These are phyloP conservation scores for Accipiter cooperii DNA, from an alignment of 2,113 vertebrate species.

Conservation along the genomic window DNA sequence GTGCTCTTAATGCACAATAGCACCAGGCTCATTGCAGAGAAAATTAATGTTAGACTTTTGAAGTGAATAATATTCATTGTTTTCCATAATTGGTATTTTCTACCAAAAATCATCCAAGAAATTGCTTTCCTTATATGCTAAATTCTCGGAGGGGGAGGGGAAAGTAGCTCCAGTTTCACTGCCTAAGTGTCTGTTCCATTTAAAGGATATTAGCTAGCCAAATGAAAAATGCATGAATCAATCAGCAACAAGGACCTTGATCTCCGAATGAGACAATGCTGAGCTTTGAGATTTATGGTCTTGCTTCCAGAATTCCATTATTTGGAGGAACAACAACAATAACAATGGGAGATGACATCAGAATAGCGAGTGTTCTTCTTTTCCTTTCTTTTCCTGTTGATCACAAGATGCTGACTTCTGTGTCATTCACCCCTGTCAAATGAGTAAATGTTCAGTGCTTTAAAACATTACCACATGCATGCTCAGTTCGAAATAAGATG, in stretches of 20 bases:
- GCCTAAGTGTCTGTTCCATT: slow-evolving; percentile 56
- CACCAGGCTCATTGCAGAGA: neutral
- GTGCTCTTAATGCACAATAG: neutral
- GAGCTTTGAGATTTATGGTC: slow-evolving; percentile 69
- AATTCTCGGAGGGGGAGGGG: neutral
- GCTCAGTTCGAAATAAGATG: neutral
- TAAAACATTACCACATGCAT: neutral
- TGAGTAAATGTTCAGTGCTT: neutral
- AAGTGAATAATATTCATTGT: neutral
- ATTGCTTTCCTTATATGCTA: neutral
- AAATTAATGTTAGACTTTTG: neutral
- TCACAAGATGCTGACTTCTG: slow-evolving; percentile 68
- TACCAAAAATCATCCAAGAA: neutral
- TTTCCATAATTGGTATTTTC: neutral
- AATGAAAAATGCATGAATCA: slow-evolving; percentile 65
- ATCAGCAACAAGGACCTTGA: slow-evolving; percentile 47
- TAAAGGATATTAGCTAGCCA: slow-evolving; percentile 69
- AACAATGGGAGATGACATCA: slow-evolving; percentile 70
- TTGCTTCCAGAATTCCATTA: slow-evolving; percentile 68
- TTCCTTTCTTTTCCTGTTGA: slow-evolving; percentile 55
- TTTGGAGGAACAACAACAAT: slow-evolving; percentile 67
- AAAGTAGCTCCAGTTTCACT: slow-evolving; percentile 27
- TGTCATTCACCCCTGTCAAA: slow-evolving; percentile 42
- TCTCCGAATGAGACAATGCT: slow-evolving; percentile 55
- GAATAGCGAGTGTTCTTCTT: slow-evolving; percentile 18